Conservation (phyloP, 2,888 invertebrate species). For the Drosophila trichaetosa region DNA sequence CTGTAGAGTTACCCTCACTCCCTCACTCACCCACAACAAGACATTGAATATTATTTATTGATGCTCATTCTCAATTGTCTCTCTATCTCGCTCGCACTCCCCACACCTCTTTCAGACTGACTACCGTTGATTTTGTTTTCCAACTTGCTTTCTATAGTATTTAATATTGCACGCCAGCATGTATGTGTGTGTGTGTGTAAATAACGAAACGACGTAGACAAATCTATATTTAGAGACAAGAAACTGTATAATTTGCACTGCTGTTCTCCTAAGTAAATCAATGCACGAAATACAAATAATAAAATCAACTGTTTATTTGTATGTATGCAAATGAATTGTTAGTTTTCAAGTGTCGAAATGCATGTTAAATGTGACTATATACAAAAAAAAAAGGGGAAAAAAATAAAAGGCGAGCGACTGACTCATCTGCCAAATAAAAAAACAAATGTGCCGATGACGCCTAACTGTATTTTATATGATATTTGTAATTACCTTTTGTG, state of each 20-base stretch:
- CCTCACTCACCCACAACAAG: constrained; percentile 40
- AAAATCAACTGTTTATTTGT: constrained; percentile 9
- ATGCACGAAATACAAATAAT: constrained; percentile 14
- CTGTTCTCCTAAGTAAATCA: constrained; percentile 19
- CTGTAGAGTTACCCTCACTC: constrained; percentile 28
- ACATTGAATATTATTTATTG: constrained; percentile 74
- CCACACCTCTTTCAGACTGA: constrained; percentile 12
- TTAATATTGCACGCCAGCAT: constrained; percentile 16
- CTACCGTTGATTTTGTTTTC: constrained; percentile 53
- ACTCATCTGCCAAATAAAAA: constrained; percentile 51
- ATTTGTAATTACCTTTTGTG: constrained; percentile 63
- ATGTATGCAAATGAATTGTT: constrained; percentile 38
- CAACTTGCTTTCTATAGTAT: constrained; percentile 52
- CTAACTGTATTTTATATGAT: constrained; percentile 26
- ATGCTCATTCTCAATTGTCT: constrained; percentile 47
- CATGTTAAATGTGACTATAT: constrained; percentile 50
- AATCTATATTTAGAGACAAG: constrained; percentile 42
- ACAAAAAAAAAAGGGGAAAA: not conserved
- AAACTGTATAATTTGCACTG: constrained; percentile 56
- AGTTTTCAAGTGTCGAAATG: constrained; percentile 55
- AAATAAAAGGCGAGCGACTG: constrained; percentile 44
- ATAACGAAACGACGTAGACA: constrained; percentile 65
- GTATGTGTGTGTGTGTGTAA: constrained; percentile 16
- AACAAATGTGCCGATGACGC: constrained; percentile 44
- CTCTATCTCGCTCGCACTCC: not conserved